These are phyloP conservation scores for Callospermophilus lateralis DNA, from an alignment of 2,113 vertebrate genomes.

Conservation along the genomic window DNA sequence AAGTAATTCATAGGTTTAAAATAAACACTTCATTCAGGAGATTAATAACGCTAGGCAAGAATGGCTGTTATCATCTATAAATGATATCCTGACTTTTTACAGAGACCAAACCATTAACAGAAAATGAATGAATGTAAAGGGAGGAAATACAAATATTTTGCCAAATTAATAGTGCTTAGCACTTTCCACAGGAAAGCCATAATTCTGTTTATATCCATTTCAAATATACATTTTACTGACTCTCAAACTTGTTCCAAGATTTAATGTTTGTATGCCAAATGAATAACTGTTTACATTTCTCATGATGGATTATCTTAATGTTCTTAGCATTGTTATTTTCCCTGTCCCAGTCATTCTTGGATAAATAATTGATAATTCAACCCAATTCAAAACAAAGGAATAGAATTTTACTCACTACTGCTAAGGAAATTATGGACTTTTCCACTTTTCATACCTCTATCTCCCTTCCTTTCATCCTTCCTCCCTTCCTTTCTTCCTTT, in stretches of 20 bases:
- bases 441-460: not conserved
- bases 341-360: not conserved
- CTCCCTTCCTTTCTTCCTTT: no score
- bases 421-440: not conserved
- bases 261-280: not conserved
- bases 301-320: constrained; percentile 41
- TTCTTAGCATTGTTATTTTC: not conserved
- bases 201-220: constrained; percentile 68
- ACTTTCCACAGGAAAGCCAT: not conserved
- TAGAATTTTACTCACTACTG: not conserved
- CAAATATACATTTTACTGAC: constrained; percentile 69
- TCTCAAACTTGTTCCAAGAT: not conserved
- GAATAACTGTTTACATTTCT: constrained; percentile 61
- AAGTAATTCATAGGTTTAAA: constrained; percentile 82
- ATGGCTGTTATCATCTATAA: constrained; percentile 71
- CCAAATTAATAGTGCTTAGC: constrained; percentile 74
- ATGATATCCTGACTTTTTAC: constrained; percentile 70
- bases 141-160: constrained; percentile 78
- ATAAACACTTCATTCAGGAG: constrained; percentile 73
- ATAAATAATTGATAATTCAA: constrained; percentile 1
- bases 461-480: not conserved
- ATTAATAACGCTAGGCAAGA: constrained; percentile 73
- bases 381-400: not conserved
- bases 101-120: constrained; percentile 78
- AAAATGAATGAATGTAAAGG: constrained; percentile 79